Conservation (phyloP, 2,113 vertebrate species). For the Gorsachius goisagi region DNA sequence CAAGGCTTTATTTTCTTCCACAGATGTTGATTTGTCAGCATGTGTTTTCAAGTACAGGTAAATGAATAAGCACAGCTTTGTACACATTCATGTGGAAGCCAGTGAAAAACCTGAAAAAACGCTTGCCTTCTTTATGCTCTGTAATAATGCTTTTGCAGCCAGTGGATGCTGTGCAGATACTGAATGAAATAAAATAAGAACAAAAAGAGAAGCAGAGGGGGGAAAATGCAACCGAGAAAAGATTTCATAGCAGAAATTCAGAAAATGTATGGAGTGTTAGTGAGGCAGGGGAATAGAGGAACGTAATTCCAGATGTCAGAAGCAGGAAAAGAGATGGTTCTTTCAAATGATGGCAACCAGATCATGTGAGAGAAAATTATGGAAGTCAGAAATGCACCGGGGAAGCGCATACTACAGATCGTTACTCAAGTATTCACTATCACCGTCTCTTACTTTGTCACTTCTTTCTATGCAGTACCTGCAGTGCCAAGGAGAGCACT, state of each 20-base stretch:
- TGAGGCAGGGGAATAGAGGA: not conserved
- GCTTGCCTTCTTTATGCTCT: not conserved
- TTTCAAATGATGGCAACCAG: not conserved
- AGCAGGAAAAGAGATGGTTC: not conserved
- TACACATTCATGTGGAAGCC: not conserved
- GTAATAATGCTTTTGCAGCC: not conserved
- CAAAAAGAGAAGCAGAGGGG: not conserved
- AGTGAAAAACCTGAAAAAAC: rapidly evolving
- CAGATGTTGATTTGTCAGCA: not conserved
- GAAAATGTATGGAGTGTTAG: not conserved
- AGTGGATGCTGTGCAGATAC: not conserved
- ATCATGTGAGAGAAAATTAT: not conserved
- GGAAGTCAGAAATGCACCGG: not conserved
- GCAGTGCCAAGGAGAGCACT: not conserved
- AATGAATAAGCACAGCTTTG: not conserved
- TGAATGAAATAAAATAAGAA: not conserved
- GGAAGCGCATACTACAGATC: not conserved
- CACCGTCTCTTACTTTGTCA: not conserved
- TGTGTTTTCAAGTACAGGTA: not conserved
- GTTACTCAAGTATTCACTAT: not conserved
- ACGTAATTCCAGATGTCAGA: not conserved
- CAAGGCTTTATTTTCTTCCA: not conserved
- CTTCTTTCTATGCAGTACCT: not conserved
- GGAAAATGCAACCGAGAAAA: not conserved
- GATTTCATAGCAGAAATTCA: not conserved